These are phyloP conservation scores for Leucoptera coffeella DNA, from an alignment of 2,888 invertebrate genomes.

Conservation along the genomic window DNA sequence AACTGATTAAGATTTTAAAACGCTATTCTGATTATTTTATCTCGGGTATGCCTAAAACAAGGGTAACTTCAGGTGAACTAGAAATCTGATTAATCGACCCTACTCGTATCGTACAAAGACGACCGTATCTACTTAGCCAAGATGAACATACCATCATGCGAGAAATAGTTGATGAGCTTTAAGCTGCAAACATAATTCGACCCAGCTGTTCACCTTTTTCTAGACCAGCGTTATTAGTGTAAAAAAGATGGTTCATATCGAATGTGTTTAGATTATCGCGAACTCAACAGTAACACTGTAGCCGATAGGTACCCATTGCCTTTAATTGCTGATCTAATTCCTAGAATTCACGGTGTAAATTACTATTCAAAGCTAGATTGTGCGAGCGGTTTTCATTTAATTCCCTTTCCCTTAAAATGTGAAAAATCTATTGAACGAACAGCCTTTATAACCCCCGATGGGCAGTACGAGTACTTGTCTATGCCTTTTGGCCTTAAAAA, in stretches of 20 bases:
- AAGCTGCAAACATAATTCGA: neutral
- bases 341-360: too few relatives aligned
- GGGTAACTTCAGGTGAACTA: neutral
- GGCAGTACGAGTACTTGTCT: too few relatives aligned
- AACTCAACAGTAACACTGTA: neutral
- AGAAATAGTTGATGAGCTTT: neutral
- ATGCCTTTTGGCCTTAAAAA: too few relatives aligned
- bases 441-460: too few relatives aligned
- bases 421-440: slow-evolving; percentile 6
- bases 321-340: neutral
- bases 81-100: neutral
- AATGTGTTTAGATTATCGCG: neutral
- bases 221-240: neutral
- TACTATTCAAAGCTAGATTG: too few relatives aligned
- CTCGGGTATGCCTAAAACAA: neutral
- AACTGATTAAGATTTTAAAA: neutral
- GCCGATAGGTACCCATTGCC: neutral
- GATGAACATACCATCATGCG: neutral
- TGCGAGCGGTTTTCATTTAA: too few relatives aligned
- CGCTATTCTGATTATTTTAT: neutral
- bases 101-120: neutral
- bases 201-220: neutral
- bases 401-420: slow-evolving; percentile 5
- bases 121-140: neutral
- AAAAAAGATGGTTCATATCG: neutral